Conservation (phyloP, 2,888 invertebrate species). For the Dorcus hopei region DNA sequence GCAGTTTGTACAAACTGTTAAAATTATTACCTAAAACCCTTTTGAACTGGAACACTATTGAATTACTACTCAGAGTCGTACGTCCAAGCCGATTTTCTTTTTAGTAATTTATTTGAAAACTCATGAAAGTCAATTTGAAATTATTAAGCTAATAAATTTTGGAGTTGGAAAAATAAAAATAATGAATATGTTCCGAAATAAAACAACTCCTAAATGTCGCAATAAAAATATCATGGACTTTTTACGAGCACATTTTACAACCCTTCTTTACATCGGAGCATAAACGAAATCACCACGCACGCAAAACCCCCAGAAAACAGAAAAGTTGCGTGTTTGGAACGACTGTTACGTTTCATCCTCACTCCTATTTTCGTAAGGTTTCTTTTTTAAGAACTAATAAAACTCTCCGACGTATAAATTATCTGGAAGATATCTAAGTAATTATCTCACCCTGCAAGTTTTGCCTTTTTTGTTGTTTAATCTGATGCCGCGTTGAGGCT, state of each 20-base stretch:
- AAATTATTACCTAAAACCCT: too few relatives aligned
- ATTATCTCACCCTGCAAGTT: neutral
- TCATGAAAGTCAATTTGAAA: neutral
- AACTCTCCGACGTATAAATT: neutral
- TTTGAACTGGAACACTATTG: too few relatives aligned
- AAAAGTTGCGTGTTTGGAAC: constrained; percentile 15
- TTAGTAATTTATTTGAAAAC: too few relatives aligned
- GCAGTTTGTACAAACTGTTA: too few relatives aligned
- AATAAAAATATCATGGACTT: constrained; percentile 12
- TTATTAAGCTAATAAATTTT: neutral
- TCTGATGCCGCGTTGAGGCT: too few relatives aligned
- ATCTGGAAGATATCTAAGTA: neutral
- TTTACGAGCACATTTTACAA: constrained; percentile 14
- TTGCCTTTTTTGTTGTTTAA: neutral
- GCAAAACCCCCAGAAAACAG: constrained; percentile 11
- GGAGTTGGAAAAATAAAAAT: constrained; percentile 9
- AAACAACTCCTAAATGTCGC: constrained; percentile 14
- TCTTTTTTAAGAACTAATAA: neutral
- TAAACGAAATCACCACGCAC: constrained; percentile 4
- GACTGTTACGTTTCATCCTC: too few relatives aligned
- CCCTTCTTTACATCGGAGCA: constrained; percentile 14
- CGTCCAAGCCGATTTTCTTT: too few relatives aligned
- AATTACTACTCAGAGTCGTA: too few relatives aligned
- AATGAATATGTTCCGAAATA: constrained; percentile 15
- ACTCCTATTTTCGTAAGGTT: too few relatives aligned